These are phyloP conservation scores for Drosophila tanythrix DNA, from an alignment of 2,888 invertebrate species.

Conservation along the genomic window DNA sequence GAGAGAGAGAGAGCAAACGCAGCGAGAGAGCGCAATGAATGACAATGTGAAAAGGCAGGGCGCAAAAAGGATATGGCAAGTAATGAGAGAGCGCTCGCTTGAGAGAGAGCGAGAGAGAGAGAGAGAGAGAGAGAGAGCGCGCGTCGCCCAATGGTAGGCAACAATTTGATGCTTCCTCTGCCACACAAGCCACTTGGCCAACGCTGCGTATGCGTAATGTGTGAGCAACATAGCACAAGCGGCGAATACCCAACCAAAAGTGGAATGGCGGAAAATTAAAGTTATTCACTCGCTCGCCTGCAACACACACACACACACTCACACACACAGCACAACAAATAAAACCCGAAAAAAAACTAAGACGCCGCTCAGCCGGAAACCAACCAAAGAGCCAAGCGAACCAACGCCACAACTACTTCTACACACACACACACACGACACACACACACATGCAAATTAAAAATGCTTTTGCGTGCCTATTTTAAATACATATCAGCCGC, in stretches of 20 bases:
- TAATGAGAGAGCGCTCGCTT: background rate
- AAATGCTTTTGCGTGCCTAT: constrained; percentile 48
- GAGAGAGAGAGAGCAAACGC: constrained; percentile 1
- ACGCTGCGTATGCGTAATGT: constrained; percentile 75
- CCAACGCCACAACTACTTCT: constrained; percentile 13
- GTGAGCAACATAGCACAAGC: constrained; percentile 25
- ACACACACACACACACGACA: constrained; percentile 20
- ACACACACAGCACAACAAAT: background rate
- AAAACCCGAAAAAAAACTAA: background rate
- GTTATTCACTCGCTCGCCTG: constrained; percentile 34
- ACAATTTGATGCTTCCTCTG: constrained; percentile 46
- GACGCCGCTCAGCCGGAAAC: constrained; percentile 31
- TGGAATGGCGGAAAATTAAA: constrained; percentile 71
- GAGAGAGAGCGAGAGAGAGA: background rate
- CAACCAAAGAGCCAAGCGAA: constrained; percentile 15
- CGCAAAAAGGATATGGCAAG: constrained; percentile 10
- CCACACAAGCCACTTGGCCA: constrained; percentile 1
- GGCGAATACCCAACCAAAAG: constrained; percentile 52
- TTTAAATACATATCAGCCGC: constrained; percentile 30
- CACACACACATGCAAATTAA: constrained; percentile 35
- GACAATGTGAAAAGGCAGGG: background rate
- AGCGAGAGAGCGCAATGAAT: constrained; percentile 11
- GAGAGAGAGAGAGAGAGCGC: background rate
- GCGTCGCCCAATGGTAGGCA: constrained; percentile 62
- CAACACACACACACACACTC: constrained; percentile 13